Conservation (phyloP, 1,140 invertebrate genomes). For the Aradophagus sp. region DNA sequence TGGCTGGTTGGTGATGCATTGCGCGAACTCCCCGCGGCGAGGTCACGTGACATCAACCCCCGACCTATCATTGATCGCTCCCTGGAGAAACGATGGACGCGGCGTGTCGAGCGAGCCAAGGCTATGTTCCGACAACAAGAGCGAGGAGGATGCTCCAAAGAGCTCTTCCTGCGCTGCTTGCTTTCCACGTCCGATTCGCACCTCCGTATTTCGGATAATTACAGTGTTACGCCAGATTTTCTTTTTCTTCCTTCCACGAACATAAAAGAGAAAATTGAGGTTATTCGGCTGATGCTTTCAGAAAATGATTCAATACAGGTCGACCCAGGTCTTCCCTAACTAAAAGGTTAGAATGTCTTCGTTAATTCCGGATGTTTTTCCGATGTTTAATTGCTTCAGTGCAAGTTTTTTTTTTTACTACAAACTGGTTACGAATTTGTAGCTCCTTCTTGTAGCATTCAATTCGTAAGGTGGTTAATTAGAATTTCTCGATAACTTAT, state of each 20-base stretch:
- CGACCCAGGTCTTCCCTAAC: not conserved
- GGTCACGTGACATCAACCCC: conserved; percentile 72
- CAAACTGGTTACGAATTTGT: no score
- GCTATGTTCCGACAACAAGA: conserved; percentile 32
- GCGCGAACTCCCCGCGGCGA: conserved; percentile 73
- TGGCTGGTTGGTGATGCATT: conserved; percentile 74
- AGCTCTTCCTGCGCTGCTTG: conserved; percentile 35
- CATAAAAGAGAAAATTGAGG: conserved; percentile 10
- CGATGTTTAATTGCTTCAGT: no score
- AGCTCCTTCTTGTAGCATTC: no score
- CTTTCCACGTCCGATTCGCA: conserved; percentile 50
- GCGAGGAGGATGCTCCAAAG: conserved; percentile 12
- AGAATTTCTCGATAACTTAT: no score
- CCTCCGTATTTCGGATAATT: conserved; percentile 56
- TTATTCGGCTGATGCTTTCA: conserved; percentile 17
- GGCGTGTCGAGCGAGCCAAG: conserved; percentile 59
- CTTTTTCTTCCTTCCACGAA: conserved; percentile 14
- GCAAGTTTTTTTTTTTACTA: no score
- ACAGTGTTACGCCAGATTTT: conserved; percentile 39
- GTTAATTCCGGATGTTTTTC: no score
- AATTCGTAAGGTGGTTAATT: no score
- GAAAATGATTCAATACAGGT: conserved; percentile 5
- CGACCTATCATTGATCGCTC: conserved; percentile 74
- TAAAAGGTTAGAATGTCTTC: conserved; percentile 6
- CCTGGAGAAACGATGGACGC: conserved; percentile 72